phyloP scores from a whole-genome alignment of 2,888 invertebrate species.

The Elmis aenea region DNA sequence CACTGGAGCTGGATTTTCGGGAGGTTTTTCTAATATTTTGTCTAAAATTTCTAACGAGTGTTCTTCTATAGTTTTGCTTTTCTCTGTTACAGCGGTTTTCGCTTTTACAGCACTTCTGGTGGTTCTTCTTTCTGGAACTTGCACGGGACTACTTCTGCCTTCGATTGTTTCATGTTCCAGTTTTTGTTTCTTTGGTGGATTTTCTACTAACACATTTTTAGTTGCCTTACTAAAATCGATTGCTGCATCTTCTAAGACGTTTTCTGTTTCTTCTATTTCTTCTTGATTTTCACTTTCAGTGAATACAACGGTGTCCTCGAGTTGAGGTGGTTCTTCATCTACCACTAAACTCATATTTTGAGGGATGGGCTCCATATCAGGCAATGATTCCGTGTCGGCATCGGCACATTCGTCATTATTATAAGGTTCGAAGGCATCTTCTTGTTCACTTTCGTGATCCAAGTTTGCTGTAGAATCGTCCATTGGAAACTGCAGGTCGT shows the following conservation, averaged over 20 bases:
- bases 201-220: conserved; percentile 26
- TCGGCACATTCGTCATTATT: conserved; percentile 2
- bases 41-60: conserved; percentile 38
- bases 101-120: conserved; percentile 28
- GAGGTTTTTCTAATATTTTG: conserved; percentile 36
- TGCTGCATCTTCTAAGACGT: conserved; percentile 27
- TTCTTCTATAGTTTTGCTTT: conserved; percentile 25
- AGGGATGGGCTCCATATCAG: neutral
- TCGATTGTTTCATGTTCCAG: too few relatives aligned
- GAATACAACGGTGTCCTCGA: conserved; percentile 4
- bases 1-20: conserved; percentile 55
- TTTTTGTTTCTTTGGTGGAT: conserved; percentile 21
- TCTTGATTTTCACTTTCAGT: conserved; percentile 21
- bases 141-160: conserved; percentile 32
- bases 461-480: too few relatives aligned
- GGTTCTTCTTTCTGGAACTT: conserved; percentile 26
- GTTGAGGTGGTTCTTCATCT: conserved; percentile 3
- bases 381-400: conserved; percentile 5
- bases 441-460: neutral
- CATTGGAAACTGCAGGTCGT: too few relatives aligned
- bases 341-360: neutral
- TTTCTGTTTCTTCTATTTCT: conserved; percentile 24
- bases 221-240: conserved; percentile 26
- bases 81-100: conserved; percentile 16
- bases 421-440: neutral